Conservation (phyloP, 1,140 invertebrate species). For the Monochamus saltuarius region DNA sequence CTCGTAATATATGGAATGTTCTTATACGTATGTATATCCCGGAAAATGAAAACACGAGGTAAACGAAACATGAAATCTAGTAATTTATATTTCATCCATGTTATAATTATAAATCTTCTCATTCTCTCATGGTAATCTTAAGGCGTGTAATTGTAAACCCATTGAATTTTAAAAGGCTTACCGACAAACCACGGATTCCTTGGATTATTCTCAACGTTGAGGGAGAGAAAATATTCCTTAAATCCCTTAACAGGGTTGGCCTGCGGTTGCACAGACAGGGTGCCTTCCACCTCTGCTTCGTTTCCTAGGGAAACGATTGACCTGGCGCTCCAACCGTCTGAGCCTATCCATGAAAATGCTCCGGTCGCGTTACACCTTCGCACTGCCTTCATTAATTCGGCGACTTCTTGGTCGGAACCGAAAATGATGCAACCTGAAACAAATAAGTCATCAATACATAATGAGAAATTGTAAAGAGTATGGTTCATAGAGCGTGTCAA, state of each 20-base stretch:
- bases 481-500: too few species aligned
- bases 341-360: slow-evolving; percentile 92
- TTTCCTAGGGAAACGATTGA: slow-evolving; percentile 86
- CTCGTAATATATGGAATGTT: too few species aligned
- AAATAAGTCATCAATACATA: too few species aligned
- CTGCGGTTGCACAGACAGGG: slow-evolving; percentile 86
- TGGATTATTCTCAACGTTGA: slow-evolving; percentile 83
- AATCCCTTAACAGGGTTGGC: slow-evolving; percentile 86
- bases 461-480: too few species aligned
- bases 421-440: slow-evolving; percentile 89
- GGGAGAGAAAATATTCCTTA: slow-evolving; percentile 81
- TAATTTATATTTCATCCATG: too few species aligned
- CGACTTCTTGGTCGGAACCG: slow-evolving; percentile 94
- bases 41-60: too few species aligned
- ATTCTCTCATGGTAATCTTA: too few species aligned
- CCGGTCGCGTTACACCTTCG: slow-evolving; percentile 84
- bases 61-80: too few species aligned
- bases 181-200: slow-evolving; percentile 93
- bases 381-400: slow-evolving; percentile 89
- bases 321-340: slow-evolving; percentile 88
- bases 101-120: too few species aligned
- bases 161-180: slow-evolving; percentile 47
- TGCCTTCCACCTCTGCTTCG: slow-evolving; percentile 87
- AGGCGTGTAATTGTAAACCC: too few species aligned
- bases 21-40: too few species aligned